A percentile compares a stretch with the other conserved stretches of the same genome.
Evolutionary conservation across 1,140 invertebrate genomes (phyloP).

Genomic region (Penaeus vannamei): DNA sequence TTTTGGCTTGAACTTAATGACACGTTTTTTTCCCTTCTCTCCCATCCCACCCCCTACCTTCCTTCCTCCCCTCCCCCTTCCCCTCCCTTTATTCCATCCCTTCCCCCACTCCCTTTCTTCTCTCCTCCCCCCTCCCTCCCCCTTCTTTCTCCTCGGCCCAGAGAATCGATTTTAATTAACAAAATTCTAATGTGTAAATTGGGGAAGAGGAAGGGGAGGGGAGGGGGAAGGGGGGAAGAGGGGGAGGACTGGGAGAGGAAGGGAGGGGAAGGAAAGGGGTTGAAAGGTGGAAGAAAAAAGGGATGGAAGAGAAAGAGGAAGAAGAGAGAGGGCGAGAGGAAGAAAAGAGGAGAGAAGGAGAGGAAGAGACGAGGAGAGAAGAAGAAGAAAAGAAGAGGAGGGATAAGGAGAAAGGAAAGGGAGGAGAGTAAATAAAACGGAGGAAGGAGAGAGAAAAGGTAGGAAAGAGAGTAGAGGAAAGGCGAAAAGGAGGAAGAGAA

Average conservation of each 20-base stretch:
- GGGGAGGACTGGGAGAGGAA: background rate
- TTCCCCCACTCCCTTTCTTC: background rate
- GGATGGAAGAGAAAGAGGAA: too few relatives aligned
- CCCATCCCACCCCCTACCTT: background rate
- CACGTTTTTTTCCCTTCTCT: background rate
- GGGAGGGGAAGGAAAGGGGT: too few relatives aligned
- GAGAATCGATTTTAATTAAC: conserved; percentile 36
- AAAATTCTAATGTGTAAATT: conserved; percentile 27
- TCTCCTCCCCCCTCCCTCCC: background rate
- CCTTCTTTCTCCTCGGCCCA: background rate
- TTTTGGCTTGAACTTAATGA: too few relatives aligned
- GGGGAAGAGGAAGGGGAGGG: background rate
- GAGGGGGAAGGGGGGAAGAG: background rate
- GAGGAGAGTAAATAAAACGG: background rate
- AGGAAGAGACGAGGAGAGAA: too few relatives aligned
- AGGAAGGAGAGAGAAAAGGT: too few relatives aligned
- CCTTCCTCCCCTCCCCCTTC: background rate
- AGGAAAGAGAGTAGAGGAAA: background rate
- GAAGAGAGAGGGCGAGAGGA: too few relatives aligned
- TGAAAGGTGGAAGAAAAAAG: background rate
- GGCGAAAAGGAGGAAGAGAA: too few relatives aligned
- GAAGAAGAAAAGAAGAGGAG: background rate
- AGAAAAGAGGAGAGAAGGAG: background rate
- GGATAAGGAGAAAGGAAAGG: background rate
- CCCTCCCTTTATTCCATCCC: background rate